These are phyloP conservation scores for Nicator chloris DNA, from an alignment of 2,113 vertebrate genomes.

Conservation along the genomic window DNA sequence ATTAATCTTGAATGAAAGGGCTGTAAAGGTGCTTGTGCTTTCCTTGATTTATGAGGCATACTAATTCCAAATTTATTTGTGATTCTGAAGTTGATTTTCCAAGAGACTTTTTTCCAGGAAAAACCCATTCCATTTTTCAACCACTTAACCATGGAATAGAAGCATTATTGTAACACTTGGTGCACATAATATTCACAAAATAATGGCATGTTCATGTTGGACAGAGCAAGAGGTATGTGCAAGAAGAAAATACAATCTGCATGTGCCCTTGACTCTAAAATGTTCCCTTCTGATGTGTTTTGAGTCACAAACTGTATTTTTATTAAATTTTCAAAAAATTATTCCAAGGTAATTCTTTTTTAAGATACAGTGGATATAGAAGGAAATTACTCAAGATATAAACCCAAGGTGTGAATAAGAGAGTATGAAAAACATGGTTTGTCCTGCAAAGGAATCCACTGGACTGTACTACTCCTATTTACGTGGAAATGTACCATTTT, in stretches of 20 bases:
- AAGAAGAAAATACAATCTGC: not conserved
- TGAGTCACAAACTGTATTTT: not conserved
- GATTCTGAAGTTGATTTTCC: not conserved
- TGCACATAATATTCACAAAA: accelerated
- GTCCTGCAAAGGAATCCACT: not conserved
- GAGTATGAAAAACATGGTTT: not conserved
- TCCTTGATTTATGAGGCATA: not conserved
- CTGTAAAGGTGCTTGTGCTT: not conserved
- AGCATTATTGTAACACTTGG: not conserved
- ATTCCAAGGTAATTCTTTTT: not conserved
- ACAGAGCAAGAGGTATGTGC: not conserved
- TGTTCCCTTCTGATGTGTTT: not conserved
- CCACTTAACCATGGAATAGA: not conserved
- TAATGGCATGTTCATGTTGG: not conserved
- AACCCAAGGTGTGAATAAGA: not conserved
- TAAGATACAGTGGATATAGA: not conserved
- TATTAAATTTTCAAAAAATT: not conserved
- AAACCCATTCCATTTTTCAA: not conserved
- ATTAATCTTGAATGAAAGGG: not conserved
- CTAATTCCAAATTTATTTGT: not conserved
- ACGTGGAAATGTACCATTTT: not conserved
- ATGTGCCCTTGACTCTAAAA: not conserved
- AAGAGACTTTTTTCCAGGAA: not conserved
- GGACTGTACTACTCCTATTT: not conserved
- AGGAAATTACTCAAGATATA: not conserved